Conservation (phyloP, 2,113 vertebrate species). For the Natator depressus region DNA sequence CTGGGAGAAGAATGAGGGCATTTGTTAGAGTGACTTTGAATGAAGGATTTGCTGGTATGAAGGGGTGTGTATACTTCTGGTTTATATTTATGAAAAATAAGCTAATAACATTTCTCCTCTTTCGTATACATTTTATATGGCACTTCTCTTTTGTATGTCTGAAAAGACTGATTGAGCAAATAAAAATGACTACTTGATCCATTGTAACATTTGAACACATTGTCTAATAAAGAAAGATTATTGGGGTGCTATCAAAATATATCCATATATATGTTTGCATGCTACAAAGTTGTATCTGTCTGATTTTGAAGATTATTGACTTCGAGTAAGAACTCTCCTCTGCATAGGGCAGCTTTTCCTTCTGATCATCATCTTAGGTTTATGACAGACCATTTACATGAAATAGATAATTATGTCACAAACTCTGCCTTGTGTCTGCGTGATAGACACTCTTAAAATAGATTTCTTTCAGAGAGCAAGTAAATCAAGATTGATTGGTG, state of each 20-base stretch:
- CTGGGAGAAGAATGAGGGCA: fast-evolving
- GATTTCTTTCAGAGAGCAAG: background rate
- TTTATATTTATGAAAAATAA: background rate
- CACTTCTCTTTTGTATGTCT: background rate
- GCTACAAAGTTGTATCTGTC: background rate
- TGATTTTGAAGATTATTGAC: background rate
- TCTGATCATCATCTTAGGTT: constrained; percentile 5
- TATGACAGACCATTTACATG: constrained; percentile 18
- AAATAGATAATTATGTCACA: constrained; percentile 32
- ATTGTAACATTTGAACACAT: background rate
- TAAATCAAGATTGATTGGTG: background rate
- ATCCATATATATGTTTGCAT: background rate
- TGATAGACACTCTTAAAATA: background rate
- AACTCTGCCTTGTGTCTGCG: constrained; percentile 10
- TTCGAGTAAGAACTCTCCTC: background rate
- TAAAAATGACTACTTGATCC: no score
- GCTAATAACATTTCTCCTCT: background rate
- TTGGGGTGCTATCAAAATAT: background rate
- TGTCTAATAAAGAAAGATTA: background rate
- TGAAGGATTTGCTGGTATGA: background rate
- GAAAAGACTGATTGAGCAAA: no score
- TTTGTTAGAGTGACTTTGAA: background rate
- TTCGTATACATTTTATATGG: background rate
- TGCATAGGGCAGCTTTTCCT: background rate
- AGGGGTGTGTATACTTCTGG: background rate